A percentile compares a stretch with the other conserved stretches of the same genome.
phyloP scores from a whole-genome alignment of 2,797 vertebrate genomes.

The Peromyscus melanophrys region DNA sequence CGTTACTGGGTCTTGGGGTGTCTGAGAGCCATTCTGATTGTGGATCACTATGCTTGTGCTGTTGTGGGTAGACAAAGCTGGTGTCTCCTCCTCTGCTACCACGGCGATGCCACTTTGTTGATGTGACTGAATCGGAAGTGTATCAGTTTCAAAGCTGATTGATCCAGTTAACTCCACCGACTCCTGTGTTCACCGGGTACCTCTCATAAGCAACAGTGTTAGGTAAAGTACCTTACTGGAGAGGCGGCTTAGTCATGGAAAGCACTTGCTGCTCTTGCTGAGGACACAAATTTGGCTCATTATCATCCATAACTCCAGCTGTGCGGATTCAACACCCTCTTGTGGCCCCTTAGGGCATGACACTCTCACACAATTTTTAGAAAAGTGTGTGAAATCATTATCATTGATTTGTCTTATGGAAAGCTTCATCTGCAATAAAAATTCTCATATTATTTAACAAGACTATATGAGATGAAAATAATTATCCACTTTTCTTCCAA shows the following conservation, averaged over 20 bases:
- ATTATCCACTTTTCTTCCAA: not conserved
- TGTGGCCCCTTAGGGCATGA: not conserved
- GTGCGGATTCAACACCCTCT: not conserved
- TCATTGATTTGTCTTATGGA: not conserved
- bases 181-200: not conserved
- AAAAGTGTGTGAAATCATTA: not conserved
- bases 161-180: not conserved
- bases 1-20: not conserved
- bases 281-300: no score
- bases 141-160: not conserved
- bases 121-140: not conserved
- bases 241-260: not conserved
- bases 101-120: not conserved
- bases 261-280: not conserved
- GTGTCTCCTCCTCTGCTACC: not conserved
- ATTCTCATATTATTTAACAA: conserved; percentile 1
- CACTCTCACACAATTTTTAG: not conserved
- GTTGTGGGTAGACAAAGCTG: not conserved
- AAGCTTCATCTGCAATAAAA: not conserved
- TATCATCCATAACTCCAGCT: not conserved
- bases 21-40: not conserved
- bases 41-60: not conserved
- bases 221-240: not conserved
- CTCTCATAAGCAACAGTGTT: not conserved
- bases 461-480: not conserved